Evolutionary conservation across 1,140 invertebrate species (phyloP), one percentile per base, ranked within the genome.

Genomic region (Rhagoletis pomonella): DNA sequence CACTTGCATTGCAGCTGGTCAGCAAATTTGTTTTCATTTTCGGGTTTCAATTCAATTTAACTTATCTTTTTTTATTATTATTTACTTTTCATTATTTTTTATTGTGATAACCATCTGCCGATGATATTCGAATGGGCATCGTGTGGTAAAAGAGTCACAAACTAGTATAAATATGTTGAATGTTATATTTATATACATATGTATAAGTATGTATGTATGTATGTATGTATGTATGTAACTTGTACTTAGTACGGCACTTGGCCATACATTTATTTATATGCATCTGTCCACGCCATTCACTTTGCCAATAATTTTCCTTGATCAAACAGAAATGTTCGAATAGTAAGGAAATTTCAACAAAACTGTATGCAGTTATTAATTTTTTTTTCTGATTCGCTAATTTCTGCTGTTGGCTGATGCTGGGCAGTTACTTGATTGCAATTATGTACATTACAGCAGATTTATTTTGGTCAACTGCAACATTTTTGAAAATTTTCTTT

Each of bases 31-130:
- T 73, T 47, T 73, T 73, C 44, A 50, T 47, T 73, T 50, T 47
- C 69, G 69, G 14, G 29, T 73, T 19, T 4, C 3, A 47, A 73
- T 73, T 55, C 50, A 55, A 29, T 29, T 29, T 29, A 29, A 29
- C 50, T 10, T 5, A 5, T 55, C 10, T 55, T 73, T 73, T 62
- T 73, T 3, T 73, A 47, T 81, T 14, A 44, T 73, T 73, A 44
- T 73, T 73, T 73, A 47, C 42, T 73, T 73, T 55, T 81, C 47
- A 81, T 81, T 55, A 19, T 81, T 81, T 81, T 29, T 81, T 81
- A 81, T 55, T 55, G 47, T 7, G 47, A 81, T 81, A 55, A 81
- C 14, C n/a, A 81, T 55, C 47, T 81, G 73, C 47, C 67, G 39
- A 2, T 10, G 65, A 3, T 44, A 29, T 69, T 39, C 7, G 65